Evolutionary conservation across 1,140 invertebrate species (phyloP).

Genomic region (Brachionus angularis): DNA sequence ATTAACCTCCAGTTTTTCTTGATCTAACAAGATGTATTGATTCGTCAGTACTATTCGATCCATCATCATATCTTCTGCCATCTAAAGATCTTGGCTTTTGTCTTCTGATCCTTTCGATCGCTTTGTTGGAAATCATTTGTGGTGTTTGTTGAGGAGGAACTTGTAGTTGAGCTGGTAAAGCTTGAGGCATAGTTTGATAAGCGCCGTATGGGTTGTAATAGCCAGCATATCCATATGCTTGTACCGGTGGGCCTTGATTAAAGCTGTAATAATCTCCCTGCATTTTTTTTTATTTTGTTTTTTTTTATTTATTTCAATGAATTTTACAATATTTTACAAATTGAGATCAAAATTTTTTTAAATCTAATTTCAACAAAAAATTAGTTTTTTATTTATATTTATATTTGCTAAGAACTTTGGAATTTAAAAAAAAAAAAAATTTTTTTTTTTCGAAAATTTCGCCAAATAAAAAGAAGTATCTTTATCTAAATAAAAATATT

Average conservation of each 20-base stretch:
- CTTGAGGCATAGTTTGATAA: no score
- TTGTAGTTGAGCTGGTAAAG: no score
- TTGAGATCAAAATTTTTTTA: no score
- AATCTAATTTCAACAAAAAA: no score
- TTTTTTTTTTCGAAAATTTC: no score
- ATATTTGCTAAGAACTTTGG: no score
- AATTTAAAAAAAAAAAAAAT: no score
- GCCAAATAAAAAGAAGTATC: no score
- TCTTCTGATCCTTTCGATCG: slow-evolving; percentile 13
- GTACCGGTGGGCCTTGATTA: slow-evolving; percentile 16
- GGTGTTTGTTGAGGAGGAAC: not conserved
- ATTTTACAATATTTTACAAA: not conserved
- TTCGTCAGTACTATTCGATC: slow-evolving; percentile 26
- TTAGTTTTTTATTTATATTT: no score
- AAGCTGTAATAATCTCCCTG: slow-evolving; percentile 32
- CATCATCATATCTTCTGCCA: not conserved
- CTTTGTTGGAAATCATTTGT: not conserved
- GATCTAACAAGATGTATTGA: slow-evolving; percentile 41
- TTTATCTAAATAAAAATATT: no score
- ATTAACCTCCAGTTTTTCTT: slow-evolving; percentile 13
- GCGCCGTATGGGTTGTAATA: slow-evolving; percentile 15
- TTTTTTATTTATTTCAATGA: not conserved
- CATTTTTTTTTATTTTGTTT: slow-evolving; percentile 12
- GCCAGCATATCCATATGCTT: slow-evolving; percentile 3
- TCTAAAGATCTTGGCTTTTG: slow-evolving; percentile 4